Conservation (phyloP, 2,888 invertebrate species). For the Strigamia maritima region DNA sequence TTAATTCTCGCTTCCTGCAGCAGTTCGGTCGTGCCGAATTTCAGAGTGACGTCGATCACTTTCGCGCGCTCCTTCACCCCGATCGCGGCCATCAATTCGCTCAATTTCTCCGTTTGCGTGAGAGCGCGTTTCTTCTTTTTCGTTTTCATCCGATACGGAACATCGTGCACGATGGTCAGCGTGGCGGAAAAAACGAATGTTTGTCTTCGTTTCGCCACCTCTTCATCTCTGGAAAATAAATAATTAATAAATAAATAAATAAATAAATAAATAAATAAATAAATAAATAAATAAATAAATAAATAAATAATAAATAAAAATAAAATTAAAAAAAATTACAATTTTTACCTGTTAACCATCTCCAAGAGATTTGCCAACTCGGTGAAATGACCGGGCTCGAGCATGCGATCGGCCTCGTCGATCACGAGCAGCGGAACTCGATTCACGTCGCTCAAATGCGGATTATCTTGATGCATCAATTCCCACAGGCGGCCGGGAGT, state of each 20-base stretch:
- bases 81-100: slow-evolving; percentile 65
- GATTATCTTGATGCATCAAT: slow-evolving; percentile 69
- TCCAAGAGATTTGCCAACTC: slow-evolving; percentile 80
- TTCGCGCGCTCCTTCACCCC: slow-evolving; percentile 81
- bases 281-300: no score
- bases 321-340: no score
- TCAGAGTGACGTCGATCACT: slow-evolving; percentile 83
- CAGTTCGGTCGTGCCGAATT: slow-evolving; percentile 74
- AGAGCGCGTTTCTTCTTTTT: slow-evolving; percentile 50
- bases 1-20: slow-evolving; percentile 78
- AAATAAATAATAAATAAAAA: slow-evolving; percentile 34
- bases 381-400: slow-evolving; percentile 92
- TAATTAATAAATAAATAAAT: slow-evolving; percentile 35
- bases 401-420: slow-evolving; percentile 98
- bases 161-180: slow-evolving; percentile 78
- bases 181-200: slow-evolving; percentile 98
- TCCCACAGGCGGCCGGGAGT: slow-evolving; percentile 98
- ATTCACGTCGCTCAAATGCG: slow-evolving; percentile 51
- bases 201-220: slow-evolving; percentile 61
- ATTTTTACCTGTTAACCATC: slow-evolving; percentile 71
- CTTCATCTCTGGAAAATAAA: slow-evolving; percentile 20
- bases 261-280: slow-evolving; percentile 36
- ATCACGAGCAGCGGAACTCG: slow-evolving; percentile 71
- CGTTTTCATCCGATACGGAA: slow-evolving; percentile 60
- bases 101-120: slow-evolving; percentile 59